phyloP scores from a whole-genome alignment of 2,113 vertebrate species.

The Gymnarchus niloticus region DNA sequence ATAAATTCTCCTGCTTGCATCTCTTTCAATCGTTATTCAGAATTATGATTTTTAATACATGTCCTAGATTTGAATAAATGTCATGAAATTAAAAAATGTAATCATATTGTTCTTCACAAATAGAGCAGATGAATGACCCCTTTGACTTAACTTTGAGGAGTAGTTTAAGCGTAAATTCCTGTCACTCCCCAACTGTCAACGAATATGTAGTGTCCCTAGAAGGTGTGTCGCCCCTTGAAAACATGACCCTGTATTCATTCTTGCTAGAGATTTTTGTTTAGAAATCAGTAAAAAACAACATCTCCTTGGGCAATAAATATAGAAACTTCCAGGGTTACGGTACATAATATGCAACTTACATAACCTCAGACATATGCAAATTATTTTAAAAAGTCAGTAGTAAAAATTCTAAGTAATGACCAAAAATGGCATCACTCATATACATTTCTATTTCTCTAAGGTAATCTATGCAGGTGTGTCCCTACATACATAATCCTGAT shows the following conservation, averaged over 20 bases:
- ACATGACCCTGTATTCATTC: background rate
- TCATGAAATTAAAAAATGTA: background rate
- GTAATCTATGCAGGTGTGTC: too few relatives aligned
- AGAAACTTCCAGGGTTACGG: too few relatives aligned
- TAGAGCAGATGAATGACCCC: background rate
- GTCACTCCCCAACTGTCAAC: background rate
- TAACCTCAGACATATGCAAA: too few relatives aligned
- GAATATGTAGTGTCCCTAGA: background rate
- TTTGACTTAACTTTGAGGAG: background rate
- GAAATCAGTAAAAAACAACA: background rate
- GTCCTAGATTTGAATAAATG: background rate
- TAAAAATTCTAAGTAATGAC: too few relatives aligned
- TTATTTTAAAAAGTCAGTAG: too few relatives aligned
- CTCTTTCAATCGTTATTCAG: background rate
- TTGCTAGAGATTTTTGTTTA: background rate
- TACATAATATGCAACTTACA: too few relatives aligned
- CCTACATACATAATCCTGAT: too few relatives aligned
- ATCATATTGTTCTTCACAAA: background rate
- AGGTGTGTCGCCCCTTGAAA: background rate
- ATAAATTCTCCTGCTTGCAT: background rate
- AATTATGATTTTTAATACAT: background rate
- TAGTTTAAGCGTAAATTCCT: background rate
- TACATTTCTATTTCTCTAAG: too few relatives aligned
- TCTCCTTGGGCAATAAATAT: too few relatives aligned
- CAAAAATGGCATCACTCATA: too few relatives aligned